phyloP scores from a whole-genome alignment of 2,797 vertebrate genomes.

The Aeoliscus strigatus region DNA sequence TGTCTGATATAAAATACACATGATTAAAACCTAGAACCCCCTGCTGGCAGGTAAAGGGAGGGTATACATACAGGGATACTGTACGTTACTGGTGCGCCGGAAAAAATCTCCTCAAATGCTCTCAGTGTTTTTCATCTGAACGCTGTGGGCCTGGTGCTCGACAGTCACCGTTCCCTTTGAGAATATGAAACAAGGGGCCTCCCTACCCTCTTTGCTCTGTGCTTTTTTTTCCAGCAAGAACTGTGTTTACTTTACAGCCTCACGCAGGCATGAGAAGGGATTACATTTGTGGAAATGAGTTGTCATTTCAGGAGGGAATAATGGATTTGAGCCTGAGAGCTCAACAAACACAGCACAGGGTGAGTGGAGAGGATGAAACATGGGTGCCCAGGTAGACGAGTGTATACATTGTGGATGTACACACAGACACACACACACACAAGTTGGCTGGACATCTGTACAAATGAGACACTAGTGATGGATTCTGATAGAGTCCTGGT shows the following conservation, averaged over 20 bases:
- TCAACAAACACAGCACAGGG: conserved; percentile 69
- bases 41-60: too few relatives aligned
- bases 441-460: conserved; percentile 58
- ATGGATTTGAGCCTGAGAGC: conserved; percentile 76
- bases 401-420: conserved; percentile 49
- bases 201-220: conserved; percentile 32
- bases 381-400: conserved; percentile 43
- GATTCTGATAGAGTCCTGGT: conserved; percentile 44
- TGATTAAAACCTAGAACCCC: too few relatives aligned
- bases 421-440: conserved; percentile 14
- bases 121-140: conserved; percentile 42
- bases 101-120: conserved; percentile 42
- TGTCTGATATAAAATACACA: too few relatives aligned
- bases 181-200: conserved; percentile 60
- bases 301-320: conserved; percentile 78
- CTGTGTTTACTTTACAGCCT: conserved; percentile 73
- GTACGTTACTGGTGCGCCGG: conserved; percentile 10
- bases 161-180: conserved; percentile 34
- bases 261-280: conserved; percentile 62
- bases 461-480: conserved; percentile 46
- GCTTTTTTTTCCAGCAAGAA: conserved; percentile 45
- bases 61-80: background rate
- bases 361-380: conserved; percentile 52
- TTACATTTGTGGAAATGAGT: conserved; percentile 78
- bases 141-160: conserved; percentile 27